Evolutionary conservation across 2,888 invertebrate species (phyloP), one percentile per base, ranked within the genome.

Genomic region (Rhyacophila evoluta): DNA sequence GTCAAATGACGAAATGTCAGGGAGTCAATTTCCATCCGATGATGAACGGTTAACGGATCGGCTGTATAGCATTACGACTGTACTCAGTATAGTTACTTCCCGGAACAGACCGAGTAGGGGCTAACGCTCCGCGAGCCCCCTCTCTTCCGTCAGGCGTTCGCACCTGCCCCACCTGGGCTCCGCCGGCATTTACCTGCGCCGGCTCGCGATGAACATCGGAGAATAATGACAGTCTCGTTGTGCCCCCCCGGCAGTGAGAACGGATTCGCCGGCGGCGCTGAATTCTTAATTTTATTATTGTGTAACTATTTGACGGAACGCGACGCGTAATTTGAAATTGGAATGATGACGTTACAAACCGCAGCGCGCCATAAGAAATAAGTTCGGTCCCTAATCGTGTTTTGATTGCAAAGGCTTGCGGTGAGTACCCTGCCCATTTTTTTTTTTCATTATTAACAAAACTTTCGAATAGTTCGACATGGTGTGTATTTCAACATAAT

Each of bases 61-160:
- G 6, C 19, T 55, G 55, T 1, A 2, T 19, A 25, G 55, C 4
- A 10, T 55, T 4, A 19, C 12, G 15, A 4, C 4, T 33, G 6
- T 55, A 25, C 12, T 38, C 38, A n/a, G 38, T 55, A 55, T 55
- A 10, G 74, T 41, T 70, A 84, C 85, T 85, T 84, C 84, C 84
- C 85, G 84, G 86, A 84, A 85, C 85, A 55, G 10, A 55, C 55
- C 55, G 55, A 55, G 55, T 55, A 55, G 55, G 55, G 55, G 55
- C 84, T 84, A 28, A 27, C 84, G 84, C 84, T 85, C 86, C 84
- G 84, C 84, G 84, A 27, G 85, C 85, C 84, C 85, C 84, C 74
- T 83, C 81, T 68, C 81, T 79, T 83, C 75, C 83, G 79, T 68
- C 55, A 55, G 55, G 10, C 82, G 79, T 83, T 87, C 86, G 87